Evolutionary conservation across 2,113 vertebrate genomes (phyloP), one percentile per base, ranked within the genome.

Genomic region (Vidua chalybeata): DNA sequence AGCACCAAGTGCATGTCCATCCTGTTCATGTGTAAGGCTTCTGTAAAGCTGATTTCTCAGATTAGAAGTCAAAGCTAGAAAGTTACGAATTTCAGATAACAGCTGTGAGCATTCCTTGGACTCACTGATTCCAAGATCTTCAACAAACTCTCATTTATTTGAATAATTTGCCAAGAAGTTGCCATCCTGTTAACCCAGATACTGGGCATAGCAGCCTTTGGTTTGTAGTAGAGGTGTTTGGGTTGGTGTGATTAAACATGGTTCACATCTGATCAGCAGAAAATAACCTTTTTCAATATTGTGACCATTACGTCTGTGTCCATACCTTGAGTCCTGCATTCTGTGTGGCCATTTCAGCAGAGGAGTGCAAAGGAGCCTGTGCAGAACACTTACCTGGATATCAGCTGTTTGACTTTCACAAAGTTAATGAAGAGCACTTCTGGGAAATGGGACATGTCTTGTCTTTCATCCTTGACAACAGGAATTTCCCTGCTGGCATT

Each of bases 401-500:
- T 71, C 19, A n/a, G 43, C 84, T 73, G 27, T 72, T 91, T 93
- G 93, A 89, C 64, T 94, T 94, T 93, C 61, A 84, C 59, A 20
- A 90, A 89, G 56, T 87, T 96, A 94, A 96, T 94, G 74, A 97
- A 92, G 75, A 82, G 49, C 72, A 67, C 46, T 75, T 80, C 62
- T 90, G 82, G 62, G 68, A 96, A 93, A 94, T 28, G 26, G 58
- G 91, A 74, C 37, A 72, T 69, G 89, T 72, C 87, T 67, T 59
- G 52, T 80, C 71, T 81, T 94, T 96, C 43, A 73, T 86, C 49
- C 63, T 45, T 79, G 67, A 67, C 68, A 87, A 76, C 66, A 94
- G 71, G 75, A 75, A 41, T 87, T 96, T 97, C 77, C 87, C n/a
- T 96, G 79, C 58, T 90, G 89, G 90, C 37, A 11, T 69, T 96